A percentile compares a stretch with the other conserved stretches of the same genome.
Conservation (phyloP, 2,888 invertebrate genomes). For the Octodonta nipae region DNA sequence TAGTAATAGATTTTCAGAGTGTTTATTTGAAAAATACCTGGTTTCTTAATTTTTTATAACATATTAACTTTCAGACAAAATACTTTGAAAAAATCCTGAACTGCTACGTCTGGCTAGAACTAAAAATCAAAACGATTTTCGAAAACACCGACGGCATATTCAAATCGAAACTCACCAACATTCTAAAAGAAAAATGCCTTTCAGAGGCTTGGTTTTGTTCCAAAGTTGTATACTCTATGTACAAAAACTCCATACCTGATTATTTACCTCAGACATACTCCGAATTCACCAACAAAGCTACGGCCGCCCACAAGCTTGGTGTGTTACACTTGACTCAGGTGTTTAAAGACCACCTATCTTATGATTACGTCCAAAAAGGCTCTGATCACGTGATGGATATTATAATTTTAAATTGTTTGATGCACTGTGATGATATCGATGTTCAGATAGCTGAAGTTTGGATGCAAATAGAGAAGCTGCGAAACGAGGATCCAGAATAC, state of each 20-base stretch:
- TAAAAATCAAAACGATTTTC: constrained; percentile 23
- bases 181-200: constrained; percentile 16
- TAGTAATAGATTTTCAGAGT: no score
- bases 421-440: constrained; percentile 26
- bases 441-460: constrained; percentile 30
- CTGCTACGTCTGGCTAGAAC: constrained; percentile 20
- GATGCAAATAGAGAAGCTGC: constrained; percentile 20
- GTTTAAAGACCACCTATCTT: constrained; percentile 22
- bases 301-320: constrained; percentile 10
- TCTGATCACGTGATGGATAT: constrained; percentile 18
- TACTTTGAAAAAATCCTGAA: constrained; percentile 24
- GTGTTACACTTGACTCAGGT: constrained; percentile 26
- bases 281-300: constrained; percentile 15
- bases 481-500: constrained; percentile 20
- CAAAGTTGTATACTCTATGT: constrained; percentile 20
- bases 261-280: constrained; percentile 14
- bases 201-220: constrained; percentile 25
- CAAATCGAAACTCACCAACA: constrained; percentile 17
- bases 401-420: constrained; percentile 21
- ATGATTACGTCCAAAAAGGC: constrained; percentile 20
- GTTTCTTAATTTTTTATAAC: constrained; percentile 2
- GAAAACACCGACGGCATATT: constrained; percentile 18
- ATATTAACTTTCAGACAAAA: constrained; percentile 30
- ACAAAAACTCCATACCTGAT: constrained; percentile 16
- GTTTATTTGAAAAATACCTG: no score